Evolutionary conservation across 2,888 invertebrate genomes (phyloP).

Genomic region (Dicyrtoma fusca): DNA sequence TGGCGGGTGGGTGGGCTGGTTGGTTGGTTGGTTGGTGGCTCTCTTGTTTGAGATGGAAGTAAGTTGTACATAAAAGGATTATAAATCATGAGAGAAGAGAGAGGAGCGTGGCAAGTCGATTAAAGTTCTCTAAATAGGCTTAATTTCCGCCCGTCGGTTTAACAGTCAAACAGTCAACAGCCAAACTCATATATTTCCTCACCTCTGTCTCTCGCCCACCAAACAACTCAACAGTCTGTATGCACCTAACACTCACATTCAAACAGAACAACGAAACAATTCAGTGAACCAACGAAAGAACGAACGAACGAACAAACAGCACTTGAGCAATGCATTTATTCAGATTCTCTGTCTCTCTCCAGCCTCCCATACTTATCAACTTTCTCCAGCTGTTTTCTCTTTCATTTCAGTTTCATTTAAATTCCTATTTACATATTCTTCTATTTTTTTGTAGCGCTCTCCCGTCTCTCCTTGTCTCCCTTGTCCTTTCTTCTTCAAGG

Average conservation of each 20-base stretch:
- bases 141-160: constrained; percentile 55
- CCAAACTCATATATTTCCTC: background rate
- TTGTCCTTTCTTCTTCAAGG: too few relatives aligned
- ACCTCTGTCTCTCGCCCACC: background rate
- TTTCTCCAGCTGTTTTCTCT: constrained; percentile 1
- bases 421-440: background rate
- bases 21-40: background rate
- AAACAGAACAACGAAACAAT: too few relatives aligned
- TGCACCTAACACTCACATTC: too few relatives aligned
- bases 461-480: too few relatives aligned
- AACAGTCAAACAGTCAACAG: constrained; percentile 32
- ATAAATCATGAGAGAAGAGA: constrained; percentile 46
- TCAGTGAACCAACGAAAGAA: too few relatives aligned
- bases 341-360: too few relatives aligned
- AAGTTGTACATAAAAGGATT: constrained; percentile 44
- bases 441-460: too few relatives aligned
- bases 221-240: too few relatives aligned
- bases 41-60: constrained; percentile 33
- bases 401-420: background rate
- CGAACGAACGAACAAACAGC: too few relatives aligned
- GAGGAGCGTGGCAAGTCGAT: constrained; percentile 47
- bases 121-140: constrained; percentile 56
- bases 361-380: background rate
- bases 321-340: too few relatives aligned
- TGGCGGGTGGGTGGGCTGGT: background rate